Conservation (phyloP, 2,888 invertebrate species). For the Cephus spinipes region DNA sequence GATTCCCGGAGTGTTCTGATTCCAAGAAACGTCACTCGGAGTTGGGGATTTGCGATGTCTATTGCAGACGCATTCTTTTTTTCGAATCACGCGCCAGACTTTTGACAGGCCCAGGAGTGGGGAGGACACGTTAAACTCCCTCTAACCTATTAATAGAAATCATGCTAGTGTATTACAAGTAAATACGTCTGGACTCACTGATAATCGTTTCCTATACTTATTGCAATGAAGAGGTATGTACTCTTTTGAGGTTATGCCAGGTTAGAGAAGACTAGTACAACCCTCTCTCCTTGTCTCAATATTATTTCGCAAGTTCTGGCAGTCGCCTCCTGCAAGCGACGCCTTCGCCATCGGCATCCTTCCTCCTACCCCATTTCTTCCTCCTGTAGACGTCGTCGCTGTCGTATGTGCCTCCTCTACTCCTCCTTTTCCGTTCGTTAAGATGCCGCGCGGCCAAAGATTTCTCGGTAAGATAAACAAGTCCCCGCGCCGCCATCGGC, state of each 20-base stretch:
- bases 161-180: neutral
- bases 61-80: neutral
- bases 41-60: neutral
- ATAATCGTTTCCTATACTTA: neutral
- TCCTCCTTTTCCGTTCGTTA: constrained; percentile 49
- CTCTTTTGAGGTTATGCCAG: neutral
- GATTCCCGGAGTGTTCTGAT: neutral
- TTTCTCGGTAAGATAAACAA: constrained; percentile 52
- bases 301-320: neutral
- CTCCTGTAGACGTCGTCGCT: neutral
- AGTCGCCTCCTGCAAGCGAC: neutral
- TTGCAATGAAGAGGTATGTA: neutral
- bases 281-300: neutral
- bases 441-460: constrained; percentile 48
- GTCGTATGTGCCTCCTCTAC: constrained; percentile 14
- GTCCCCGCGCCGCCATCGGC: constrained; percentile 15
- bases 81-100: neutral
- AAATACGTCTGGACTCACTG: neutral
- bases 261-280: too few relatives aligned
- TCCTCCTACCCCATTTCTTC: constrained; percentile 15
- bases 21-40: neutral
- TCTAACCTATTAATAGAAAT: neutral
- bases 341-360: constrained; percentile 10
- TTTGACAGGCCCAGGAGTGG: neutral
- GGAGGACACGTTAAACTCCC: neutral